Evolutionary conservation across 2,888 invertebrate species (phyloP), one percentile per base, ranked within the genome.

Genomic region (Dryomyza anilis): DNA sequence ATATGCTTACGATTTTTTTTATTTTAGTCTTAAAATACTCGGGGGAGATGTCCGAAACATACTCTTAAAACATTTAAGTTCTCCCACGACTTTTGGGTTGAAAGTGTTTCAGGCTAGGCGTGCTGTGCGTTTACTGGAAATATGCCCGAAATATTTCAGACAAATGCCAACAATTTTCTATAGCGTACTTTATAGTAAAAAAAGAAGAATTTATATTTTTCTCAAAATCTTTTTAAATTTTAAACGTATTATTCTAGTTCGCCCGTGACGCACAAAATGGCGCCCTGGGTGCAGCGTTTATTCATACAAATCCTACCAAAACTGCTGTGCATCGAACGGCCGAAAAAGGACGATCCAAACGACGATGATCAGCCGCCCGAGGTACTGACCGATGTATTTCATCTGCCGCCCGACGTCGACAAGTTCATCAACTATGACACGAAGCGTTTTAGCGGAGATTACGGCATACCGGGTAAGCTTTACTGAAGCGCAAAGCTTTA

Each of bases 181-280:
- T n/a, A n/a, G n/a, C n/a, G n/a, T n/a, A n/a, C n/a, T n/a, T n/a
- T n/a, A n/a, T n/a, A n/a, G n/a, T n/a, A n/a, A n/a, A n/a, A n/a
- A n/a, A n/a, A n/a, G n/a, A n/a, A n/a, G n/a, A n/a, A n/a, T n/a
- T 21, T 7, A 19, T 48, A 8, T 1, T 46, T 16, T 23, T 19
- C 16, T 48, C 10, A 48, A 3, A 23, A n/a, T n/a, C n/a, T n/a
- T n/a, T n/a, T n/a, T n/a, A 3, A 36, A 53, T 46, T 45, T 56
- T n/a, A 14, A 50, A 6, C 19, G 3, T 36, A n/a, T 33, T 63
- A 23, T 69, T 69, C 7, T 21, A 88, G 92, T 75, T 95, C 95
- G 67, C 95, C 95, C 43, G 94, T 95, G 67, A 95, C 95, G 70
- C 95, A 96, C 83, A 91, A 91, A 75, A 91, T 96, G 91, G 90